Percentiles rank a stretch among this genome's conserved stretches.
phyloP scores from a whole-genome alignment of 64 coral and sea anemone genomes.

The Dendronephthya gigantea region DNA sequence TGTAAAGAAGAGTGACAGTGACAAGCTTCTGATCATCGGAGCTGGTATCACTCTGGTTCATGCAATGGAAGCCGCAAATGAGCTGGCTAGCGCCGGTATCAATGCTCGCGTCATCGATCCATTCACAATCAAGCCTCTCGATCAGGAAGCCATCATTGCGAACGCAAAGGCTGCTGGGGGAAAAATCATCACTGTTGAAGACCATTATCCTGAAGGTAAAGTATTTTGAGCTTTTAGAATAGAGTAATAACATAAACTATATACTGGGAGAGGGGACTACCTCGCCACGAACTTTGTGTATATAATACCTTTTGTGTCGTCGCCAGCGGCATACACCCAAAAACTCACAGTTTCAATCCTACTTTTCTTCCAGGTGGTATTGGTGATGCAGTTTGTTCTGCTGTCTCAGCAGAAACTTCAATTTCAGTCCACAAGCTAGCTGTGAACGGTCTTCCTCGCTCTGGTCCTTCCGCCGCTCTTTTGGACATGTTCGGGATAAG shows the following conservation, averaged over 20 bases:
- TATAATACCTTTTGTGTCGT: no score
- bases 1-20: conserved; percentile 47
- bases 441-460: conserved; percentile 55
- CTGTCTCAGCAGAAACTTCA: conserved; percentile 43
- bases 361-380: conserved; percentile 52
- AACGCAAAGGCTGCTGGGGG: conserved; percentile 61
- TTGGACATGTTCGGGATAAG: conserved; percentile 73
- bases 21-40: conserved; percentile 64
- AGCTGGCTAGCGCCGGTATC: conserved; percentile 38
- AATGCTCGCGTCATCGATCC: conserved; percentile 61
- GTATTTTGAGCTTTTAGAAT: no score
- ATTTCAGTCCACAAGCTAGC: conserved; percentile 55
- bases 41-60: conserved; percentile 73
- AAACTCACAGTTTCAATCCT: not conserved
- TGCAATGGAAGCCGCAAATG: conserved; percentile 60
- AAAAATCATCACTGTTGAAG: conserved; percentile 72
- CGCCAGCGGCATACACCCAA: no score
- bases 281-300: no score
- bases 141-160: conserved; percentile 52
- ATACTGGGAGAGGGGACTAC: no score
- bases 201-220: conserved; percentile 87
- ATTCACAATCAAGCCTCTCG: conserved; percentile 88
- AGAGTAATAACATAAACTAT: no score
- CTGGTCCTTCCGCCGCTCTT: conserved; percentile 51
- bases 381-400: conserved; percentile 77